Conservation (phyloP, 2,113 vertebrate species). For the Oryzias woworae region DNA sequence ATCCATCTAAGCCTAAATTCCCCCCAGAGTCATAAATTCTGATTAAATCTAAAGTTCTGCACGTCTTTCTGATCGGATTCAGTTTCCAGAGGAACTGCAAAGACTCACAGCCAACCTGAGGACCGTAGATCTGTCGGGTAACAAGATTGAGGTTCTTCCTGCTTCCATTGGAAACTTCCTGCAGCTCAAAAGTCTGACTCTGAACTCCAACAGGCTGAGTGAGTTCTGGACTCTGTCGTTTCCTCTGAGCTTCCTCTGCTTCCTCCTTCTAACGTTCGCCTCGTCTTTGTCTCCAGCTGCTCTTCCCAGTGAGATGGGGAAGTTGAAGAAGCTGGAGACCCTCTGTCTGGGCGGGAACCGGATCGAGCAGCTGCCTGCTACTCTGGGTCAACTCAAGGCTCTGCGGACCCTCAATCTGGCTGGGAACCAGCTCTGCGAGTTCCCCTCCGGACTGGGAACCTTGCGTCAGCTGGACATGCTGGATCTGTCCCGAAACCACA, state of each 20-base stretch:
- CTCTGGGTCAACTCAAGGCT: conserved; percentile 85
- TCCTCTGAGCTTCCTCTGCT: neutral
- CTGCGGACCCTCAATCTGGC: conserved; percentile 89
- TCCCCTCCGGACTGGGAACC: conserved; percentile 84
- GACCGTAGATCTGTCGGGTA: conserved; percentile 91
- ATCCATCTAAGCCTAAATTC: too few relatives aligned
- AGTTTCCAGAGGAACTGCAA: conserved; percentile 97
- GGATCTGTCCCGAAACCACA: conserved; percentile 93
- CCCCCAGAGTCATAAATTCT: neutral
- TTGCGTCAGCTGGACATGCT: conserved; percentile 90
- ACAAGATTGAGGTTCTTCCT: conserved; percentile 90
- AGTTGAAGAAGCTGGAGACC: conserved; percentile 93
- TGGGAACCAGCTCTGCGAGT: conserved; percentile 85
- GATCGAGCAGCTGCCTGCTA: conserved; percentile 81
- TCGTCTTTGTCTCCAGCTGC: conserved; percentile 49
- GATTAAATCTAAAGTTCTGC: neutral
- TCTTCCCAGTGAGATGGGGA: conserved; percentile 88
- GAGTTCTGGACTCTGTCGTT: conserved; percentile 50
- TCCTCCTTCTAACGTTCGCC: neutral
- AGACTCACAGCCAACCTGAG: conserved; percentile 87
- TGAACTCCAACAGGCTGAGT: conserved; percentile 93
- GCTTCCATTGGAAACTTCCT: conserved; percentile 86
- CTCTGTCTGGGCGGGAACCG: conserved; percentile 88
- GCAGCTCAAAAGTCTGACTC: conserved; percentile 87
- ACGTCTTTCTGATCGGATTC: conserved; percentile 1